Evolutionary conservation across 2,797 vertebrate species (phyloP).

Genomic region (Natrix natrix): DNA sequence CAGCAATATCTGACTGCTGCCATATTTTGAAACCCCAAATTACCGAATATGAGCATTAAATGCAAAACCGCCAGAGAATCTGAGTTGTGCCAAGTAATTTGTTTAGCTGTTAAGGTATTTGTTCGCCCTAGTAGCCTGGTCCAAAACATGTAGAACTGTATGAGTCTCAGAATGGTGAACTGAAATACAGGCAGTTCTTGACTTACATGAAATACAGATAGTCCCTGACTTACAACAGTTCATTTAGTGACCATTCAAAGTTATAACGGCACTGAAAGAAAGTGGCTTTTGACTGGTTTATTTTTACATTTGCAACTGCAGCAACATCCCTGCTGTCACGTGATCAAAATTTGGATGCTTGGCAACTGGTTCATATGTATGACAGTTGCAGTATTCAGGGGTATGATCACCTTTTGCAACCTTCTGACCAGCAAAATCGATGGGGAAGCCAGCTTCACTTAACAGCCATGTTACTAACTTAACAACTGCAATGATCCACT

Average conservation of each 20-base stretch:
- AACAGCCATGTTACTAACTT: not conserved
- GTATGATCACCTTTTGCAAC: not conserved
- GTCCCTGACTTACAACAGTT: not conserved
- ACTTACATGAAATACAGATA: not conserved
- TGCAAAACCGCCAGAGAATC: not conserved
- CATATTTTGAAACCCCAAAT: not conserved
- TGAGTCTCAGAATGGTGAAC: not conserved
- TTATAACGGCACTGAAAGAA: not conserved
- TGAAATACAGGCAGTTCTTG: not conserved
- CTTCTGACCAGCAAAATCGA: not conserved
- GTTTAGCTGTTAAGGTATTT: not conserved
- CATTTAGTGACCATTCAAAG: not conserved
- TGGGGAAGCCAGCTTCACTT: not conserved
- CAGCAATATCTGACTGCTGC: not conserved
- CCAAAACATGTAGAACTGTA: not conserved
- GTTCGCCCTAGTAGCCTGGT: not conserved
- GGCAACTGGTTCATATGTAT: not conserved
- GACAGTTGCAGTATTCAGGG: not conserved
- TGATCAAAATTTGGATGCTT: not conserved
- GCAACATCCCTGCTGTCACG: not conserved
- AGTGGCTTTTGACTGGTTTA: not conserved
- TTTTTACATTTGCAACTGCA: not conserved
- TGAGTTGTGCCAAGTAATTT: not conserved
- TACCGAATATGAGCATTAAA: not conserved
- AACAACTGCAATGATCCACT: not conserved